Base-by-base conservation (phyloP, 2,888 invertebrate species). In the Phanerotoma sp. region DNA sequence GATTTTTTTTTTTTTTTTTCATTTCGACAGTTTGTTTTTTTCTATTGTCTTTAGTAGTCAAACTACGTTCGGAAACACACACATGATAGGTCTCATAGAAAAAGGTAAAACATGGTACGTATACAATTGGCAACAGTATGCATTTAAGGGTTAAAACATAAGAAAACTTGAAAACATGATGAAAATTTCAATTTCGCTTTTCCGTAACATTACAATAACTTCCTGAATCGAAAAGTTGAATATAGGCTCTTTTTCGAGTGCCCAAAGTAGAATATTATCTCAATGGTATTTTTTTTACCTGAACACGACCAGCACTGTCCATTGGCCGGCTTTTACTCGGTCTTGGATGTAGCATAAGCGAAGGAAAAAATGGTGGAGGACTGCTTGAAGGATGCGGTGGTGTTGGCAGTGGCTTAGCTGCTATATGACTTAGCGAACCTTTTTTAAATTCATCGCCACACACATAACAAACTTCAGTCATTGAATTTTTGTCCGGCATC, bases 401-500 rank as follows among this genome's bases (percentile, higher is more conserved):
- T 46, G 78, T 78, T 53, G 78, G 75, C 64, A 80, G 71, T 62
- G 81, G 83, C 67, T 84, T 84, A 20, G 84, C 82, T 55, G 82
- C 82, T 47, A 86, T 81, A 65, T 89, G 88, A 71, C 85, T 85
- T 22, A 93, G 82, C 62, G 91, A 89, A 61, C 92, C 92, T 54
- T 91, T 84, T 64, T 87, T 85, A 77, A 88, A 90, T 78, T 93
- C 92, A 74, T 92, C 92, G 16, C 93, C 93, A 78, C 93, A 93
- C 13, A 93, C 89, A 78, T 93, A 93, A 78, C 91, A 92, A 49
- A 93, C 92, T 79, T 93, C 92, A 18, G 91, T 92, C 66, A 89
- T 86, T 11, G 92, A 89, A 80, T 93, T 93, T 81, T 93, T 93
- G 79, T 93, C 93, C 10, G 93, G 93, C 93, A 93, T 93, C 59